Evolutionary conservation across 64 coral and sea anemone species (phyloP).

Genomic region (Montipora cactus): DNA sequence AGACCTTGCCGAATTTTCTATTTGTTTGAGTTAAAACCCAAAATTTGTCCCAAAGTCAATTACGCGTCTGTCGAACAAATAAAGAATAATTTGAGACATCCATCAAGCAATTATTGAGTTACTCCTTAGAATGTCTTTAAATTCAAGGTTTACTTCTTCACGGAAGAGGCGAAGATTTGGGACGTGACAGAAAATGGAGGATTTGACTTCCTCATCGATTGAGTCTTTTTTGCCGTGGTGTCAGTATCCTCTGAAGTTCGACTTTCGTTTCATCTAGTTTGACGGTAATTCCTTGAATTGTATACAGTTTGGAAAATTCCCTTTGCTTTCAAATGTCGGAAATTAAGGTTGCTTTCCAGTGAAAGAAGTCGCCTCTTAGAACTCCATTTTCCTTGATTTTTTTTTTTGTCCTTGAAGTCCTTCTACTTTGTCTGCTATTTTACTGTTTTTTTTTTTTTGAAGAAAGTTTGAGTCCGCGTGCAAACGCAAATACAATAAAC

Average conservation of each 20-base stretch:
- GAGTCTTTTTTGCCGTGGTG: neutral
- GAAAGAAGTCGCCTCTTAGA: too few species aligned
- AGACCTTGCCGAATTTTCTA: neutral
- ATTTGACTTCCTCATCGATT: neutral
- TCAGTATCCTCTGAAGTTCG: constrained; percentile 1
- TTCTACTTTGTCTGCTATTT: too few species aligned
- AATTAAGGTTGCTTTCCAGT: too few species aligned
- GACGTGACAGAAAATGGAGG: too few species aligned
- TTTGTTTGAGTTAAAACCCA: neutral
- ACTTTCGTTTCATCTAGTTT: neutral
- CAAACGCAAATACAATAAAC: too few species aligned
- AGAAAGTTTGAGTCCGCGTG: too few species aligned
- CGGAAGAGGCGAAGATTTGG: too few species aligned
- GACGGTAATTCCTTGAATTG: neutral
- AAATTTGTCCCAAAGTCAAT: constrained; percentile 10
- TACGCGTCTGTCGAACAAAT: neutral
- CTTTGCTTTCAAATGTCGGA: neutral
- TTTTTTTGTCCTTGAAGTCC: too few species aligned
- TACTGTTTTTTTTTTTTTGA: too few species aligned
- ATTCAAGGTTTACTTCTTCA: neutral
- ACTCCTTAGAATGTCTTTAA: neutral
- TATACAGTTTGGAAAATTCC: neutral
- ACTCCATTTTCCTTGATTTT: too few species aligned
- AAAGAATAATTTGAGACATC: neutral
- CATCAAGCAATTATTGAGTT: neutral